Conservation (phyloP, 1,140 invertebrate species). For the Drosophila ohnishii region DNA sequence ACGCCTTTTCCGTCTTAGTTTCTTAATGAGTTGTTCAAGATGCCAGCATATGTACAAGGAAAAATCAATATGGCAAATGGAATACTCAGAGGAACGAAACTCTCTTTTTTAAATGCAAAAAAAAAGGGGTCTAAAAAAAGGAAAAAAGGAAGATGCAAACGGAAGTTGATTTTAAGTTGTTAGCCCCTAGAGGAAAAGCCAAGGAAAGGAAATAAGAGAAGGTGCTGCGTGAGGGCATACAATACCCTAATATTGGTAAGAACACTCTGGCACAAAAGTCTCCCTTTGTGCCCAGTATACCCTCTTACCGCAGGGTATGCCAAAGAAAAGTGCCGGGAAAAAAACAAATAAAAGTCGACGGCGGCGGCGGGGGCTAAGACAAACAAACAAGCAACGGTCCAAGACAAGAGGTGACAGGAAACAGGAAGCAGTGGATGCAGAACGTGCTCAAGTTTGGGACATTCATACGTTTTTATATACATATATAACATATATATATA, state of each 20-base stretch:
- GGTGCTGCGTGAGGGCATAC: background rate
- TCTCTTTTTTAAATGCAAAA: background rate
- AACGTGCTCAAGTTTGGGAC: conserved; percentile 43
- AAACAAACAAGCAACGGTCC: conserved; percentile 41
- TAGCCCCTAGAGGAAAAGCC: conserved; percentile 12
- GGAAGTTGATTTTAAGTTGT: conserved; percentile 48
- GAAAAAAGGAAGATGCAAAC: conserved; percentile 1
- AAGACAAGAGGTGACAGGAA: conserved; percentile 51
- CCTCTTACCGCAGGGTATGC: background rate
- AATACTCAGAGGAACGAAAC: background rate
- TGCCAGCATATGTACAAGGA: background rate
- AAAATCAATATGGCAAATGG: conserved; percentile 39
- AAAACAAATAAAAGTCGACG: conserved; percentile 22
- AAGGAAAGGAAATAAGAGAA: background rate
- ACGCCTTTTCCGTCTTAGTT: conserved; percentile 14
- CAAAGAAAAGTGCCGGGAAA: background rate
- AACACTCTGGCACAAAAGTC: background rate
- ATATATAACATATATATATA: no score
- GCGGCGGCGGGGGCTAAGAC: conserved; percentile 12
- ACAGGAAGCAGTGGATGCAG: conserved; percentile 18
- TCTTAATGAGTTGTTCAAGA: conserved; percentile 37
- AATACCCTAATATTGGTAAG: background rate
- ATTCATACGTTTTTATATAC: background rate
- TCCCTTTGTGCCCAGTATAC: background rate
- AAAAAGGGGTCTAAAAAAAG: background rate